Percentiles rank a stretch among this genome's conserved stretches.
phyloP scores from a whole-genome alignment of 2,888 invertebrate genomes.

The Melanotus villosus region DNA sequence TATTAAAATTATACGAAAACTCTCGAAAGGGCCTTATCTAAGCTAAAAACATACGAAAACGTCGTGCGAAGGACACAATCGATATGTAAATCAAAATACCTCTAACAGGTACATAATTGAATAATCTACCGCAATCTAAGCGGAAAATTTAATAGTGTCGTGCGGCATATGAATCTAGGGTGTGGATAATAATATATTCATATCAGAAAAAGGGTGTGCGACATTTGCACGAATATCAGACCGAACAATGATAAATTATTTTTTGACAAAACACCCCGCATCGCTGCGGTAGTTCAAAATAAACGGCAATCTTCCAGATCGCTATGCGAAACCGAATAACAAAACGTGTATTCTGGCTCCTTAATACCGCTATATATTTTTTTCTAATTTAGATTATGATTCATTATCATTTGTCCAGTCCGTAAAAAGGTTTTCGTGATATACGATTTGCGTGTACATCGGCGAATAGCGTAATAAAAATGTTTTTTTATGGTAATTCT shows the following conservation, averaged over 20 bases:
- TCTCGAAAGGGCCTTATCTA: slow-evolving; percentile 17
- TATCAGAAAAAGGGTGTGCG: slow-evolving; percentile 52
- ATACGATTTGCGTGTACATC: slow-evolving; percentile 42
- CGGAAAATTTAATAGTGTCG: slow-evolving; percentile 58
- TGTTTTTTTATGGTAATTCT: slow-evolving; percentile 38
- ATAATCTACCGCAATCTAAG: slow-evolving; percentile 57
- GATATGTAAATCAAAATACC: slow-evolving; percentile 47
- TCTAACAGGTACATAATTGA: slow-evolving; percentile 54
- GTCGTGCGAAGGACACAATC: slow-evolving; percentile 33
- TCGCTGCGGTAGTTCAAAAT: slow-evolving; percentile 1
- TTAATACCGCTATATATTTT: slow-evolving; percentile 23
- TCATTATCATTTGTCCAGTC: slow-evolving; percentile 35
- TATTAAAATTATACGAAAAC: slow-evolving; percentile 21
- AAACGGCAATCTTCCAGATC: neutral
- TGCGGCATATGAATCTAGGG: slow-evolving; percentile 54
- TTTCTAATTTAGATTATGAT: slow-evolving; percentile 36
- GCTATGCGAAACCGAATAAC: neutral
- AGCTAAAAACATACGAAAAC: slow-evolving; percentile 30
- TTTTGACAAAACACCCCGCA: slow-evolving; percentile 33
- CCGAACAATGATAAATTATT: slow-evolving; percentile 40
- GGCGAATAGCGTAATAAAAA: slow-evolving; percentile 34
- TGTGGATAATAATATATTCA: slow-evolving; percentile 56
- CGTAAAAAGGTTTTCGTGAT: slow-evolving; percentile 44
- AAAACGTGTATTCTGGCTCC: slow-evolving; percentile 1
- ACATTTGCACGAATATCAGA: slow-evolving; percentile 51